These are phyloP conservation scores for Reticulitermes speratus DNA, from an alignment of 1,140 invertebrate genomes.

Conservation along the genomic window DNA sequence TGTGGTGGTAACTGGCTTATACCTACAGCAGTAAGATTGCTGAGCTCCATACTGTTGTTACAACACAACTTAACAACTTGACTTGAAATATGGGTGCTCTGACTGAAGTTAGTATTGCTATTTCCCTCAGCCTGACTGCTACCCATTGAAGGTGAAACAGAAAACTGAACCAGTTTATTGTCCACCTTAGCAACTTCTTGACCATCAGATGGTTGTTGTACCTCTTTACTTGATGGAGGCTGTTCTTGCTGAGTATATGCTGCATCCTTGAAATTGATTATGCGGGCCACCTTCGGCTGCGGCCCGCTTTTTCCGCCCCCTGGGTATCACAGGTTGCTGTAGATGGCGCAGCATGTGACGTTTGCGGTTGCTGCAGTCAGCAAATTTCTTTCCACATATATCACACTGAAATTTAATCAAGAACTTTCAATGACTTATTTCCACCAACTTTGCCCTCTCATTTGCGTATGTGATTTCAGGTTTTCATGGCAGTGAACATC, in stretches of 20 bases:
- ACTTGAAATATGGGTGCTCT: neutral
- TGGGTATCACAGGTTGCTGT: neutral
- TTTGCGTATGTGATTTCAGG: too few species aligned
- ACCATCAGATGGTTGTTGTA: neutral
- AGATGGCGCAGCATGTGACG: neutral
- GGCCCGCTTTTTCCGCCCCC: neutral
- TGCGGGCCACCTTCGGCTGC: neutral
- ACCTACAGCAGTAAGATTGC: neutral
- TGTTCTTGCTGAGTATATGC: neutral
- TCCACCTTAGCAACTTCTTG: neutral
- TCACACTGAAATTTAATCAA: neutral
- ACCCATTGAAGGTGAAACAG: neutral
- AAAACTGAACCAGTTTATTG: neutral
- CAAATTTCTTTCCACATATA: conserved; percentile 15
- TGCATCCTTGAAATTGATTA: neutral
- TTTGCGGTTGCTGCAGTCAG: conserved; percentile 23
- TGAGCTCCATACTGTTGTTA: neutral
- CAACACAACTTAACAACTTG: neutral
- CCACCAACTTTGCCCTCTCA: neutral
- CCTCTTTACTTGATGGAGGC: neutral
- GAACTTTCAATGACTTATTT: neutral
- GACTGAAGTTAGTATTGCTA: neutral
- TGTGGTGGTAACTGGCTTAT: neutral
- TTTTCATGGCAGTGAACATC: too few species aligned
- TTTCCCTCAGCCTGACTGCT: neutral